Conservation (phyloP, 2,113 vertebrate genomes). For the Ammodytes dubius region DNA sequence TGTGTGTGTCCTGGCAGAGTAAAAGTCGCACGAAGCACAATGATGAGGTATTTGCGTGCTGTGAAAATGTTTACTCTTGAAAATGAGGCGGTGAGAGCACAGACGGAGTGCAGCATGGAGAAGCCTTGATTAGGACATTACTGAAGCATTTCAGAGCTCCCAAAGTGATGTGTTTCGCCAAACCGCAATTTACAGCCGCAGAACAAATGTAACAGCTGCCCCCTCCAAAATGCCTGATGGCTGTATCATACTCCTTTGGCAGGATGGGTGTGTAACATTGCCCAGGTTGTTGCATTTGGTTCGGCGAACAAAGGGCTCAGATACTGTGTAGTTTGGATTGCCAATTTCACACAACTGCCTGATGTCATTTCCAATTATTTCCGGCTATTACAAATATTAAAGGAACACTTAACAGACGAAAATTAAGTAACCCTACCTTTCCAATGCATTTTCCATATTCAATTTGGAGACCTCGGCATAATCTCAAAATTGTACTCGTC, state of each 20-base stretch:
- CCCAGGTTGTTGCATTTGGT: slow-evolving; percentile 66
- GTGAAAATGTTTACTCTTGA: slow-evolving; percentile 80
- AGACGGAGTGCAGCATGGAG: slow-evolving; percentile 39
- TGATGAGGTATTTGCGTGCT: slow-evolving; percentile 78
- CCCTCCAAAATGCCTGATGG: slow-evolving; percentile 66
- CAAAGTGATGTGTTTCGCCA: slow-evolving; percentile 73
- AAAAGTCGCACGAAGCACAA: slow-evolving; percentile 52
- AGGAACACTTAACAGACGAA: neutral
- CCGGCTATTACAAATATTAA: slow-evolving; percentile 28
- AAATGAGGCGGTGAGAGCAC: slow-evolving; percentile 72
- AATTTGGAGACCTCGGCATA: slow-evolving; percentile 29
- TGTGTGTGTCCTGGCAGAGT: slow-evolving; percentile 38
- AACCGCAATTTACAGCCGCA: slow-evolving; percentile 73
- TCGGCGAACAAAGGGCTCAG: slow-evolving; percentile 41
- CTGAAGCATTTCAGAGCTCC: slow-evolving; percentile 66
- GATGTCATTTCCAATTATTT: slow-evolving; percentile 42
- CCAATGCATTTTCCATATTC: slow-evolving; percentile 33
- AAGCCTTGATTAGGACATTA: slow-evolving; percentile 80
- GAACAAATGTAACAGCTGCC: slow-evolving; percentile 79
- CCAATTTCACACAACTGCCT: slow-evolving; percentile 1
- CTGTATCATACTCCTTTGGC: slow-evolving; percentile 63
- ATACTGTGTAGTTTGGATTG: slow-evolving; percentile 9
- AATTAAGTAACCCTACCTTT: neutral
- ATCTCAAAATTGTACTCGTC: slow-evolving; percentile 42
- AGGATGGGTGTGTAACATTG: slow-evolving; percentile 57